Evolutionary conservation across 2,888 invertebrate genomes (phyloP).

Genomic region (Sphecodes monilicornis): DNA sequence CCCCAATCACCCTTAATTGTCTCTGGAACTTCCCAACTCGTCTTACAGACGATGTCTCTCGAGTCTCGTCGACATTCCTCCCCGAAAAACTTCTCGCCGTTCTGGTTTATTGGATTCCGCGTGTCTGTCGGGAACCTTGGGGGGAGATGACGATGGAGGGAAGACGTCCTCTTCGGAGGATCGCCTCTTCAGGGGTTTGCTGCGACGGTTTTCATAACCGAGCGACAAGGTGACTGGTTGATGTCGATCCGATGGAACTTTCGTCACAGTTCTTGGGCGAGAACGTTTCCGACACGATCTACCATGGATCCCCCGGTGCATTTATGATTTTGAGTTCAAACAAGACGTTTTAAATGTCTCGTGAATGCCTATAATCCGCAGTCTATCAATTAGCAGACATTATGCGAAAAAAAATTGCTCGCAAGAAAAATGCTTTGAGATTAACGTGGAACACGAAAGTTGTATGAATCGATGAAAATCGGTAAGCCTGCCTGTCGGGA

Average conservation of each 20-base stretch:
- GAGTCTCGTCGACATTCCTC: neutral
- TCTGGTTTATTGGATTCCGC: slow-evolving; percentile 20
- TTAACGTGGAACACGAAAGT: too few relatives aligned
- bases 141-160: neutral
- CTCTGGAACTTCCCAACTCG: neutral
- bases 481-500: neutral
- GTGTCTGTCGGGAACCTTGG: neutral
- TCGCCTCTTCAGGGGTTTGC: neutral
- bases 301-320: neutral
- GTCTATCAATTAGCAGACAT: too few relatives aligned
- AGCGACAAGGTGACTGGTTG: slow-evolving; percentile 3
- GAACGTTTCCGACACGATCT: slow-evolving; percentile 19
- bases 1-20: neutral
- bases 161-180: neutral
- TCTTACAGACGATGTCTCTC: neutral
- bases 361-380: too few relatives aligned
- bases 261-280: neutral
- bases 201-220: neutral
- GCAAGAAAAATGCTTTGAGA: too few relatives aligned
- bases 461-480: too few relatives aligned
- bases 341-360: too few relatives aligned
- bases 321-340: slow-evolving; percentile 13
- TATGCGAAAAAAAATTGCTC: too few relatives aligned
- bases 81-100: neutral
- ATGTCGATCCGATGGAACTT: slow-evolving; percentile 29